Percentiles rank a stretch among this genome's conserved stretches.
These are phyloP conservation scores for Nanorana parkeri DNA, from an alignment of 2,113 vertebrate genomes.

Conservation along the genomic window DNA sequence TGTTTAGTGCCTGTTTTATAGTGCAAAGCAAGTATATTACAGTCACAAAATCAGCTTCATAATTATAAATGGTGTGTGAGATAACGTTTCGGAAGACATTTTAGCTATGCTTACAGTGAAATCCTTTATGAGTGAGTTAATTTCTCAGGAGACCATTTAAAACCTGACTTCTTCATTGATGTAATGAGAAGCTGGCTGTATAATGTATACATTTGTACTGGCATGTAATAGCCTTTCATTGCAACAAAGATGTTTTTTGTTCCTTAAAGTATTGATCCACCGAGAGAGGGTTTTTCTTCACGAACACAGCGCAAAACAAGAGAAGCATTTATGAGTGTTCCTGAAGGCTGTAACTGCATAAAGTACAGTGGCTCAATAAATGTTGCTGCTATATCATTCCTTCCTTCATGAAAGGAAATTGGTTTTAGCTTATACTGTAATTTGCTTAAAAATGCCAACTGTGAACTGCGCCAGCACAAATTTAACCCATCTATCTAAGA, in stretches of 20 bases:
- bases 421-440: constrained; percentile 33
- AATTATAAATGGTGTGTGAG: constrained; percentile 54
- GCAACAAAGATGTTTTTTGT: constrained; percentile 32
- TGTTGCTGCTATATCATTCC: constrained; percentile 8
- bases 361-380: not conserved
- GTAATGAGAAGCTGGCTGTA: constrained; percentile 37
- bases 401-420: constrained; percentile 31
- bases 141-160: constrained; percentile 50
- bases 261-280: constrained; percentile 36
- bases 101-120: constrained; percentile 24
- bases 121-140: constrained; percentile 11
- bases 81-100: constrained; percentile 53
- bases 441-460: constrained; percentile 38
- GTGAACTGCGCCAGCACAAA: constrained; percentile 20
- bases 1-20: constrained; percentile 60
- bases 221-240: constrained; percentile 44
- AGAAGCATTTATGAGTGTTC: constrained; percentile 19
- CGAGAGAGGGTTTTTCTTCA: constrained; percentile 12
- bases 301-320: constrained; percentile 55
- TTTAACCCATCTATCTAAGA: constrained; percentile 24
- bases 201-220: constrained; percentile 29
- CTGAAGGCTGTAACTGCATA: constrained; percentile 5
- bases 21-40: constrained; percentile 59
- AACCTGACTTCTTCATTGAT: constrained; percentile 33
- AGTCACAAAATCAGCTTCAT: constrained; percentile 56